Evolutionary conservation across 2,113 vertebrate genomes (phyloP).

Genomic region (Podilymbus podiceps): DNA sequence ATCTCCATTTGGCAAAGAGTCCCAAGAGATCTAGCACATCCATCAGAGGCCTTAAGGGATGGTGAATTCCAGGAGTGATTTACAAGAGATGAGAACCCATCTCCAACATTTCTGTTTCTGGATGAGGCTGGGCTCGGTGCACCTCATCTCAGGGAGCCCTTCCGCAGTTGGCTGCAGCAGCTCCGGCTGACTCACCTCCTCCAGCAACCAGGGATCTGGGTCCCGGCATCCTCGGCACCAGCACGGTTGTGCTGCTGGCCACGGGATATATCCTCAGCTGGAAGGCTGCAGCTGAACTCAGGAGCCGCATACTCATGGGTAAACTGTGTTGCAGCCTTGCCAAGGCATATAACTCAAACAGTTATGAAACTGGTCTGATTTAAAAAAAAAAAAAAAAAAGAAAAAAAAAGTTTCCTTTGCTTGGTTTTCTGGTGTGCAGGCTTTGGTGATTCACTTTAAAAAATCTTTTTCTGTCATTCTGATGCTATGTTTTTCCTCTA

Average conservation of each 20-base stretch:
- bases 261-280: neutral
- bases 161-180: neutral
- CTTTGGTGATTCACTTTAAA: neutral
- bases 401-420: neutral
- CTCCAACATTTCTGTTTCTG: neutral
- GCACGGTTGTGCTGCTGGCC: accelerated
- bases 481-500: neutral
- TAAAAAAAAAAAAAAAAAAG: neutral
- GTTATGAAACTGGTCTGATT: neutral
- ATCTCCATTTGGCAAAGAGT: neutral
- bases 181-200: neutral
- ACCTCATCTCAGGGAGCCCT: neutral
- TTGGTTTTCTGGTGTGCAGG: neutral
- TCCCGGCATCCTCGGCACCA: neutral
- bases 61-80: neutral
- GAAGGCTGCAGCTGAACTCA: neutral
- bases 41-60: neutral
- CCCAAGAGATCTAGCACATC: neutral
- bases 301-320: neutral
- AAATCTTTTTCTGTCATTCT: neutral
- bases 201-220: neutral
- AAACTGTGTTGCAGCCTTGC: neutral
- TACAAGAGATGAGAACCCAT: neutral
- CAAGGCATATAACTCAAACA: neutral
- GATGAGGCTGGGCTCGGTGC: neutral